These are phyloP conservation scores for Mythimna lalbum DNA, from an alignment of 2,888 invertebrate genomes.

Conservation along the genomic window DNA sequence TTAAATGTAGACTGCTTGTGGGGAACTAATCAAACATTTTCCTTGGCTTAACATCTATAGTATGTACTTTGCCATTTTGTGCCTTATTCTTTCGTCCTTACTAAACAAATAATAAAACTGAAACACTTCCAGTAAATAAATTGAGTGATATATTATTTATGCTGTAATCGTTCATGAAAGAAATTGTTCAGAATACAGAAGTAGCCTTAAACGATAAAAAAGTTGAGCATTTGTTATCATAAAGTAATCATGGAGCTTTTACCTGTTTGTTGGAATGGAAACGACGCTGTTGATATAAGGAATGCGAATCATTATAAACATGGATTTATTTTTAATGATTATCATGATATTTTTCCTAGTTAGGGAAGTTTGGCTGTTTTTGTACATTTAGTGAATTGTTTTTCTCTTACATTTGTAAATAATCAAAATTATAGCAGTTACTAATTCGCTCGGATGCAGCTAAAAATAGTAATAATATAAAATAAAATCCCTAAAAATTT, in stretches of 20 bases:
- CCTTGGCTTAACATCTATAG: background rate
- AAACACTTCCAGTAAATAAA: conserved; percentile 15
- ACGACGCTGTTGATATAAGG: background rate
- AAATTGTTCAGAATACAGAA: conserved; percentile 49
- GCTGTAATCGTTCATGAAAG: conserved; percentile 37
- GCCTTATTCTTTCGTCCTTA: background rate
- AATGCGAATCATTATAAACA: background rate
- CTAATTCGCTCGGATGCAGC: background rate
- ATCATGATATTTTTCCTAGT: background rate
- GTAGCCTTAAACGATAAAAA: conserved; percentile 35
- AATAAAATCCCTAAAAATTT: background rate
- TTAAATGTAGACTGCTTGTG: background rate
- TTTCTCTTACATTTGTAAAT: too few species aligned
- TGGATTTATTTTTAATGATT: background rate
- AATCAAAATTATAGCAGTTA: too few species aligned
- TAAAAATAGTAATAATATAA: background rate
- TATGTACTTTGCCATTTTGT: background rate
- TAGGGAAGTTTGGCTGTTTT: too few species aligned
- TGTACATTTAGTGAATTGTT: background rate
- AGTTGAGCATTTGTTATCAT: conserved; percentile 35
- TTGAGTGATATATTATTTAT: conserved; percentile 38
- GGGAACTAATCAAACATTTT: background rate
- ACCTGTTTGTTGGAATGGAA: conserved; percentile 9
- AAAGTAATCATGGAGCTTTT: conserved; percentile 26
- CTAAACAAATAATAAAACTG: background rate